Base-by-base conservation (phyloP, 2,113 vertebrate genomes). In the Aphelocoma coerulescens region DNA sequence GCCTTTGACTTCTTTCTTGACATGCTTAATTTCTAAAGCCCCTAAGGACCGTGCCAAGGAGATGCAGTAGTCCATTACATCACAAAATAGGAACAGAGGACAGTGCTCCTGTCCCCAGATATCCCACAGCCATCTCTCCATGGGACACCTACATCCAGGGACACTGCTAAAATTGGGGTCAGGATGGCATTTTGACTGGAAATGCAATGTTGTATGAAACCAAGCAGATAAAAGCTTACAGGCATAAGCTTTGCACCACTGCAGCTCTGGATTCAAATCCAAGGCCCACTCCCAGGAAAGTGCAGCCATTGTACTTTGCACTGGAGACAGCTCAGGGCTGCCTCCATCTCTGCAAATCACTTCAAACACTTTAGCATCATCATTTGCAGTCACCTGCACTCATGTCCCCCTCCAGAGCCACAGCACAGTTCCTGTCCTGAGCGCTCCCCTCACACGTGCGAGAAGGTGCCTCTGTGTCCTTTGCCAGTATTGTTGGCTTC, bases 81-180 rank as follows among this genome's bases (percentile, higher is more conserved):
- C 54, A n/a, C 27, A 19, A 66, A 85, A 61, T 4, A 78, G 13
- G 10, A 79, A 39, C 24, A 58, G 76, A 75, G 35, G 49, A 51
- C 26, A 59, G 19, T 0, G 0, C 37, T 75, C 15, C 9, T 0
- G 0, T 43, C 16, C 11, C 35, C 26, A 32, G 5, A 65, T 59
- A 18, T 91, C 58, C 32, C 33, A 17, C 83, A 54, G 11, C 22
- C n/a, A 5, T 28, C 21, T 49, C 46, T 77, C 32, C 55, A 7
- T 0, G 0, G 19, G 24, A 28, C 19, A 61, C 7, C 32, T 19
- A 3, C 0, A 0, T 48, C 14, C 27, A 66, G 30, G 16, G 41
- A 55, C 24, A 5, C 27, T 44, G 43, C 52, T 79, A 32, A 55
- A 79, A 89, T 11, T 39, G 6, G 13, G 14, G 10, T 58, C 33